phyloP scores from a whole-genome alignment of 1,140 invertebrate species.

The Temnothorax curvispinosus region DNA sequence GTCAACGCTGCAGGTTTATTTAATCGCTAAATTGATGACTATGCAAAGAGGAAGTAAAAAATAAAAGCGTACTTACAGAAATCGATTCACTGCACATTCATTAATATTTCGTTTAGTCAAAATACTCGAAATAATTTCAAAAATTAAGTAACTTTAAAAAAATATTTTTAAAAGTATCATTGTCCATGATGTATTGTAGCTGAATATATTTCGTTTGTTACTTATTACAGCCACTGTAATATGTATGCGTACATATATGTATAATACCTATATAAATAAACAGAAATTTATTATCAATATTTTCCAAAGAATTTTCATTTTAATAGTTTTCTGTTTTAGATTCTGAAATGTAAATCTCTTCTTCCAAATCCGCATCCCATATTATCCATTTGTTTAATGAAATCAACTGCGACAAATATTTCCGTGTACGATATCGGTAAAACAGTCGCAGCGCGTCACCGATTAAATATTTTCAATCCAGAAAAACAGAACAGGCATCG shows the following conservation, averaged over 20 bases:
- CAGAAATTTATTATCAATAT: neutral
- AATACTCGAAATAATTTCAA: neutral
- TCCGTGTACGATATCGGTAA: neutral
- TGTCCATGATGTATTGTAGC: neutral
- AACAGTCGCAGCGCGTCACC: neutral
- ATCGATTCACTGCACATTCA: neutral
- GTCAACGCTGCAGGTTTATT: neutral
- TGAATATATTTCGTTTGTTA: neutral
- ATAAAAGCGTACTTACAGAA: neutral
- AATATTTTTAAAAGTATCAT: neutral
- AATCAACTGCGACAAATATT: neutral
- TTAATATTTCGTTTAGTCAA: neutral
- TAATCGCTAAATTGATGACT: neutral
- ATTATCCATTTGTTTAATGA: constrained; percentile 2
- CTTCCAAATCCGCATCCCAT: neutral
- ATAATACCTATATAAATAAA: neutral
- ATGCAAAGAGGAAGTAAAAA: neutral
- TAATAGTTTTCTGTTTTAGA: neutral
- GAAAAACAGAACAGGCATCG: neutral
- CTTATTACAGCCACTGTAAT: neutral
- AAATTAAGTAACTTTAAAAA: neutral
- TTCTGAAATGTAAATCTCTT: neutral
- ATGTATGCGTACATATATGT: too few species aligned
- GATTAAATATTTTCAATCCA: constrained; percentile 23
- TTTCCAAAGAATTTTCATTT: neutral